These are phyloP conservation scores for Calliopsis andreniformis DNA, from an alignment of 1,140 invertebrate genomes.

Conservation along the genomic window DNA sequence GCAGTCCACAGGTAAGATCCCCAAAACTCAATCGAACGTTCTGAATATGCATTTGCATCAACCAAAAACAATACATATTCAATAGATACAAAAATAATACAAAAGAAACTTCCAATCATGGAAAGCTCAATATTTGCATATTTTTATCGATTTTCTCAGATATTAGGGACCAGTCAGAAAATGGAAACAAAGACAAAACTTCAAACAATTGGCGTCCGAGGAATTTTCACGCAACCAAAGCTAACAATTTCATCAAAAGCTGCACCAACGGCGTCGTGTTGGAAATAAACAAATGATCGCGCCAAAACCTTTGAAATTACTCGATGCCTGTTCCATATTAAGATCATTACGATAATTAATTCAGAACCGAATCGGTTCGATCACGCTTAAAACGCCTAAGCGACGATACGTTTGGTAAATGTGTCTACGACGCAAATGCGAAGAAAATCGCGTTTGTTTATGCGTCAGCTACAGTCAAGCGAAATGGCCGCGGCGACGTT, in stretches of 20 bases:
- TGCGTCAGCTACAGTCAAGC: constrained; percentile 48
- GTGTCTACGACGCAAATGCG: constrained; percentile 7
- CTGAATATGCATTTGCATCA: too few species aligned
- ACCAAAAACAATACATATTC: too few species aligned
- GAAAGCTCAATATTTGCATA: too few species aligned
- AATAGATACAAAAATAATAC: too few species aligned
- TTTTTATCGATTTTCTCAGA: too few species aligned
- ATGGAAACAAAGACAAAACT: too few species aligned
- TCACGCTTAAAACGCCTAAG: too few species aligned
- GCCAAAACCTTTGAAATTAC: constrained; percentile 23
- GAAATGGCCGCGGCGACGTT: constrained; percentile 70
- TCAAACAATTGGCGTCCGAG: too few species aligned
- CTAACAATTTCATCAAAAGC: neutral
- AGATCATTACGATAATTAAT: neutral
- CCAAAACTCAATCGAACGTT: too few species aligned
- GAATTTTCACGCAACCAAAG: neutral
- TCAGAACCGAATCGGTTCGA: neutral
- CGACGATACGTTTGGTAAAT: neutral
- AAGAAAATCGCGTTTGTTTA: constrained; percentile 35
- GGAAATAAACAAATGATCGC: neutral
- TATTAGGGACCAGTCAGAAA: too few species aligned
- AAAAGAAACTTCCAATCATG: too few species aligned
- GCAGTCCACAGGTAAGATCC: too few species aligned
- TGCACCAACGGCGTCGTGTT: neutral
- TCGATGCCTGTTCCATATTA: neutral